These are phyloP conservation scores for Catharus bicknelli DNA, from an alignment of 2,113 vertebrate genomes.

Conservation along the genomic window DNA sequence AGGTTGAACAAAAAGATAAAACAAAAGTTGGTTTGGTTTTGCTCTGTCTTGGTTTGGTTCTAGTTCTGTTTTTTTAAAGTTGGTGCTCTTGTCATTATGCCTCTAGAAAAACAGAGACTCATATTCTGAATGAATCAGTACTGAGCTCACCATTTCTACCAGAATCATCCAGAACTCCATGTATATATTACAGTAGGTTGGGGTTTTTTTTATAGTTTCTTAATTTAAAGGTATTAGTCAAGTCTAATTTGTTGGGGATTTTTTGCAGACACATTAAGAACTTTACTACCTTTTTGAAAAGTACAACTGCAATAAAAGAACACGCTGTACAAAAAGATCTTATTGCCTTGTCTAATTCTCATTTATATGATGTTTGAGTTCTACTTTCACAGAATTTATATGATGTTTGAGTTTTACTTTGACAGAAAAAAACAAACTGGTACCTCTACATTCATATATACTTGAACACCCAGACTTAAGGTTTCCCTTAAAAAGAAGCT, in stretches of 20 bases:
- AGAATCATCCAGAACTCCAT: background rate
- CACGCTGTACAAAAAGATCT: background rate
- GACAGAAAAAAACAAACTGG: background rate
- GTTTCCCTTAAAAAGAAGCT: background rate
- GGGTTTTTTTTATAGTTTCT: background rate
- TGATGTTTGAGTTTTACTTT: background rate
- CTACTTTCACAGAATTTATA: too few relatives aligned
- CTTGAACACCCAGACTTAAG: background rate
- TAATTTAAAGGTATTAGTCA: background rate
- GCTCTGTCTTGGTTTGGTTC: background rate
- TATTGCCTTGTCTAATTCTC: background rate
- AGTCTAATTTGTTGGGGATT: background rate
- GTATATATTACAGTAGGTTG: background rate
- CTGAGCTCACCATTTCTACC: background rate
- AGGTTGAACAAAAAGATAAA: background rate
- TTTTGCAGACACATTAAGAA: background rate
- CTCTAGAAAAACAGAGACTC: background rate
- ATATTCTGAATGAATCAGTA: background rate
- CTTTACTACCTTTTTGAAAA: background rate
- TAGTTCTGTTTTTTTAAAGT: background rate
- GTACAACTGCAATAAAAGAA: background rate
- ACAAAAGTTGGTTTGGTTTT: background rate
- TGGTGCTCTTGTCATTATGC: background rate
- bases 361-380: background rate
- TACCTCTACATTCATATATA: background rate